Evolutionary conservation across 2,888 invertebrate species (phyloP).

Genomic region (Philhelius pedissequus): DNA sequence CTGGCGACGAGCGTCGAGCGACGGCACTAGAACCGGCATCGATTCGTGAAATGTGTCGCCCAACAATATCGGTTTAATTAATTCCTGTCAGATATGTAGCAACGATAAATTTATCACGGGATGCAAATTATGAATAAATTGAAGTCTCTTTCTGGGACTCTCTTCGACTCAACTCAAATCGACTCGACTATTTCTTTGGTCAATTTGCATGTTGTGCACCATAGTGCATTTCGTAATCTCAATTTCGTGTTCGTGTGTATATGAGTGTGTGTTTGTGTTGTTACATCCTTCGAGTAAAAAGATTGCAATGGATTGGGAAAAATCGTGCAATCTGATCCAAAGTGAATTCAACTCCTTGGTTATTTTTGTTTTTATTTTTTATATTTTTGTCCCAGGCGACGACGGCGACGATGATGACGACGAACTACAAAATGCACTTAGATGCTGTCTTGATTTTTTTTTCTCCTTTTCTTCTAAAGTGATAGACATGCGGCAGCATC

Average conservation of each 20-base stretch:
- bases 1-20: not conserved
- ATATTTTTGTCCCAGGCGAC: slow-evolving; percentile 13
- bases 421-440: slow-evolving; percentile 68
- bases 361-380: slow-evolving; percentile 5
- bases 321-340: slow-evolving; percentile 60
- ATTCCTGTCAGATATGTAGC: slow-evolving; percentile 70
- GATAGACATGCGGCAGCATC: slow-evolving; percentile 64
- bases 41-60: slow-evolving; percentile 67
- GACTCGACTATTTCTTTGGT: slow-evolving; percentile 26
- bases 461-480: slow-evolving; percentile 29
- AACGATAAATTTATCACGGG: slow-evolving; percentile 70
- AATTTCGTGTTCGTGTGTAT: slow-evolving; percentile 1
- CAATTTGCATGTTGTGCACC: slow-evolving; percentile 58
- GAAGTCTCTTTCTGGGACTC: slow-evolving; percentile 37
- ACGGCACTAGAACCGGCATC: slow-evolving; percentile 27
- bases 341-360: slow-evolving; percentile 48
- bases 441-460: slow-evolving; percentile 25
- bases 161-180: too few species aligned
- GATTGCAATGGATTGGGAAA: not conserved
- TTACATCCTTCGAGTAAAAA: slow-evolving; percentile 45
- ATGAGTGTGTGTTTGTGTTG: not conserved
- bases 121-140: slow-evolving; percentile 70
- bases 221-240: slow-evolving; percentile 21
- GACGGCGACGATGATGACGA: slow-evolving; percentile 17
- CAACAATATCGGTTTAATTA: slow-evolving; percentile 71